phyloP scores from a whole-genome alignment of 2,113 vertebrate genomes.

The Raja brachyura region DNA sequence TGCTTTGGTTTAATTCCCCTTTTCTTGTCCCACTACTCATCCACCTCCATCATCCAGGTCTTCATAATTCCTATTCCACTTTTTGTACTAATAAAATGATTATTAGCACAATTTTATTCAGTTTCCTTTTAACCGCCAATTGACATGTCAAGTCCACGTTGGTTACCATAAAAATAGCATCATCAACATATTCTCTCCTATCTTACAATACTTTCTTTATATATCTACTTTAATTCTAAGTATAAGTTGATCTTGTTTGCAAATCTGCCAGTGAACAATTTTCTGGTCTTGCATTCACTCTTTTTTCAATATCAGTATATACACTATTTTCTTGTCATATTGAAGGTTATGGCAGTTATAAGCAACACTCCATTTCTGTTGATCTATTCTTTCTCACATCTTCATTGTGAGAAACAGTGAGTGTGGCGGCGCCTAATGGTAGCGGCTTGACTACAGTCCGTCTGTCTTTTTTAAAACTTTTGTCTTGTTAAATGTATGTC shows the following conservation, averaged over 20 bases:
- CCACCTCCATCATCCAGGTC: background rate
- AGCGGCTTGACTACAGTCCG: too few species aligned
- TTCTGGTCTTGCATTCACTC: background rate
- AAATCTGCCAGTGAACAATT: background rate
- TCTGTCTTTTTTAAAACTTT: too few species aligned
- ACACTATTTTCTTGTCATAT: background rate
- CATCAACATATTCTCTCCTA: background rate
- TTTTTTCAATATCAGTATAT: background rate
- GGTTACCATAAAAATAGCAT: too few species aligned
- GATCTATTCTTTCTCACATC: background rate
- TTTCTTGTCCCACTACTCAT: background rate
- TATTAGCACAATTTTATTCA: background rate
- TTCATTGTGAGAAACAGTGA: too few species aligned
- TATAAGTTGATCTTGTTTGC: background rate
- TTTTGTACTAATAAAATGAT: background rate
- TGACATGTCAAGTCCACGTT: background rate
- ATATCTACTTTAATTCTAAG: background rate
- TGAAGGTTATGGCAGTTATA: background rate
- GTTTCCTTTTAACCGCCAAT: background rate
- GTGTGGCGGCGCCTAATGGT: too few species aligned
- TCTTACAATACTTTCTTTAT: background rate
- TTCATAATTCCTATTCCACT: too few species aligned
- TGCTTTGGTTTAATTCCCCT: background rate
- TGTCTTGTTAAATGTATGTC: too few species aligned
- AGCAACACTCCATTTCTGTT: background rate